Evolutionary conservation across 2,888 invertebrate genomes (phyloP), one percentile per base, ranked within the genome.

Genomic region (Saturnia pavonia): DNA sequence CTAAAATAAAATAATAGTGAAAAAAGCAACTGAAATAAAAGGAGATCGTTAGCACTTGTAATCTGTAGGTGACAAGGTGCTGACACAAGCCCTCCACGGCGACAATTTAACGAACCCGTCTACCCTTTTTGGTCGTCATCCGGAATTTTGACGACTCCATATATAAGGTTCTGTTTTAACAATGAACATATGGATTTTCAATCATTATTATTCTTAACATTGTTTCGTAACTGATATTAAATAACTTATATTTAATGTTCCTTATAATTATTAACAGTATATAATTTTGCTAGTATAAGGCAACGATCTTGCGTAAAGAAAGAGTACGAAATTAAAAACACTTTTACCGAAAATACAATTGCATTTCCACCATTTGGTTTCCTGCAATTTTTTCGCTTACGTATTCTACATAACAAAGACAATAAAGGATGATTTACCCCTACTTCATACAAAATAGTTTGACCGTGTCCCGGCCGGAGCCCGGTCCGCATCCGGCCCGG

Each of bases 61-160:
- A 81, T 80, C 82, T 85, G 86, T 74, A 72, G 78, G 76, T 85
- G 89, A 90, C 87, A 87, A 82, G 81, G 80, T 82, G 88, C 86
- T 88, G 88, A 89, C 90, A 85, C 80, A 83, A 84, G 81, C 76
- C 81, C 77, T 74, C 81, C 80, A 76, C 73, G 74, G 70, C 79
- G 79, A 79, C 81, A 82, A 82, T 80, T 75, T 76, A 77, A 75
- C 77, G 75, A 70, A 74, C 75, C 76, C 81, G 80, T 85, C 83
- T 85, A 88, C 87, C 88, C 89, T 88, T 81, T 76, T 87, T 85
- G 82, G 73, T 70, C 77, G 70, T 67, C 75, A 42, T 42, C 48
- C 40, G 68, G 27, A 68, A 11, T 40, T 27, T 57, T 68, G 34
- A 54, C 51, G 68, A 54, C 40, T 51, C 51, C 11, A 54, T 54